phyloP scores from a whole-genome alignment of 2,888 invertebrate genomes.

The Capitulum mitella region DNA sequence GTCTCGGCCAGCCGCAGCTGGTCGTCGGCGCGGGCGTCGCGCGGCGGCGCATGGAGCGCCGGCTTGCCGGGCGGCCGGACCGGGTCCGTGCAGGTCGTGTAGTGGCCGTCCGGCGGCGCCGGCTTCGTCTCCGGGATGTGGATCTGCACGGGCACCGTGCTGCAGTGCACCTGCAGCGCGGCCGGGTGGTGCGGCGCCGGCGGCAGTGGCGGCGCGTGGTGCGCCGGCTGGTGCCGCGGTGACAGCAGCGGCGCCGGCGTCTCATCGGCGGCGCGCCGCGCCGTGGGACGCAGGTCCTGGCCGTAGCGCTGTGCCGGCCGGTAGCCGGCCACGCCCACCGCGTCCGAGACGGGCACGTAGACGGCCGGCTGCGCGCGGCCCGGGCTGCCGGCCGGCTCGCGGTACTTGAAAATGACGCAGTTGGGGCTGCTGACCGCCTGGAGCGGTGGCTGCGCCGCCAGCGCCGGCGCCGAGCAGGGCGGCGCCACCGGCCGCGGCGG shows the following conservation, averaged over 20 bases:
- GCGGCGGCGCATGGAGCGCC: not conserved
- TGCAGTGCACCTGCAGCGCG: too few relatives aligned
- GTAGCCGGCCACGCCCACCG: not conserved
- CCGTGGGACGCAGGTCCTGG: not conserved
- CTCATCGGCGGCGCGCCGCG: not conserved
- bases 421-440: conserved; percentile 25
- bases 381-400: not conserved
- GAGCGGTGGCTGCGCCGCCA: too few relatives aligned
- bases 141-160: not conserved
- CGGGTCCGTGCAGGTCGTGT: not conserved
- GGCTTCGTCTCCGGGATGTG: conserved; percentile 8
- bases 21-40: not conserved
- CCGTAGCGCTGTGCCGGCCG: not conserved
- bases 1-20: not conserved
- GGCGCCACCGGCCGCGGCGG: conserved; percentile 26
- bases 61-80: not conserved
- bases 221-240: not conserved
- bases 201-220: not conserved
- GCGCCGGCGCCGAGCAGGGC: too few relatives aligned
- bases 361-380: not conserved
- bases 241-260: not conserved
- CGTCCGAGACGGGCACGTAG: not conserved
- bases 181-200: not conserved
- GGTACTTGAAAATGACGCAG: not conserved
- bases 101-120: not conserved